Evolutionary conservation across 2,113 vertebrate genomes (phyloP).

Genomic region (Cathartes aura): DNA sequence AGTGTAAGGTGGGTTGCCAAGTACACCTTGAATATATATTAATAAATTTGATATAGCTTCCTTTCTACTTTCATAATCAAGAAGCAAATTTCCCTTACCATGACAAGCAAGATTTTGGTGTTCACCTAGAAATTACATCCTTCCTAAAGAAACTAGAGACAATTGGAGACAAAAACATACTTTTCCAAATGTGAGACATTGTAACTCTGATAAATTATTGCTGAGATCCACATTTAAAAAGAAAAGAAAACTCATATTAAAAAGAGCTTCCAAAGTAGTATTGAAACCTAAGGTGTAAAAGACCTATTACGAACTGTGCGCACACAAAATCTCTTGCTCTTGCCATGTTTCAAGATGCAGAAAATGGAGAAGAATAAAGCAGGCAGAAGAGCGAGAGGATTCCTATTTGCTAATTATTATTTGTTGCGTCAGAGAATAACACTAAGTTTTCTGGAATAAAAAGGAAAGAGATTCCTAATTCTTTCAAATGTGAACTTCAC

Average conservation of each 20-base stretch:
- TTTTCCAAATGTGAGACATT: neutral
- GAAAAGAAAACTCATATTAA: neutral
- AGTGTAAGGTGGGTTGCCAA: neutral
- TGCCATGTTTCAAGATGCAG: neutral
- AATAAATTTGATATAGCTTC: slow-evolving; percentile 5
- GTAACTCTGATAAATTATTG: neutral
- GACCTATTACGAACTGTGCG: neutral
- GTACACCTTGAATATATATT: neutral
- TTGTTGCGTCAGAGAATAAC: neutral
- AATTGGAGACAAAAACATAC: neutral
- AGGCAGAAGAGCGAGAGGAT: neutral
- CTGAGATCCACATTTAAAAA: neutral
- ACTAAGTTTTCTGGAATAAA: neutral
- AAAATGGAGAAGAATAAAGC: neutral
- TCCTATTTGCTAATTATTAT: neutral
- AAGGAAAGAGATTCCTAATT: neutral
- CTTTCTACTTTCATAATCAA: slow-evolving; percentile 16
- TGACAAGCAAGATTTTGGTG: neutral
- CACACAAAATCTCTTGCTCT: neutral
- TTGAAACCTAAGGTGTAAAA: neutral
- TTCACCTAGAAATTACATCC: neutral
- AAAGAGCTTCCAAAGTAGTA: neutral
- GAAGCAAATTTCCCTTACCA: neutral
- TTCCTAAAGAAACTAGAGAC: neutral
- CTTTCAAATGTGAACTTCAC: neutral